Percentiles rank a stretch among this genome's conserved stretches.
phyloP scores from a whole-genome alignment of 2,113 vertebrate species.

The Copsychus sechellarum region DNA sequence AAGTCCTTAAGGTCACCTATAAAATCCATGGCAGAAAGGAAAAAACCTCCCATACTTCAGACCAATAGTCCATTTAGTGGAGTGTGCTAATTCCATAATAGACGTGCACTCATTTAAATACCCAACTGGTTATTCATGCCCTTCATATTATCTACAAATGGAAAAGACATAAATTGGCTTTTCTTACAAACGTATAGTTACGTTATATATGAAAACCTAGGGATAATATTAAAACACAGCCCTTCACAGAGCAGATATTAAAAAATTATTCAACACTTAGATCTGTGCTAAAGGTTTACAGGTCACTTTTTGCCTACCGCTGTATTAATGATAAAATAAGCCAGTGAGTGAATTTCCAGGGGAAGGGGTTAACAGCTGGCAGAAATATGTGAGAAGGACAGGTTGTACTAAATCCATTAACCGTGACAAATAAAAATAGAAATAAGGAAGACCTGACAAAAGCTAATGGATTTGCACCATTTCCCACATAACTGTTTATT shows the following conservation, averaged over 20 bases:
- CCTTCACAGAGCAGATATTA: neutral
- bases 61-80: neutral
- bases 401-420: slow-evolving; percentile 29
- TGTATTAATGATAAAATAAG: neutral
- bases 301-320: neutral
- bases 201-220: neutral
- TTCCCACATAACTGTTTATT: neutral
- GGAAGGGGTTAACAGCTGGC: slow-evolving; percentile 21
- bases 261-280: neutral
- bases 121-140: neutral
- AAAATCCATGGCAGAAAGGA: neutral
- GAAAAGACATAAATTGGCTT: neutral
- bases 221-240: neutral
- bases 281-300: neutral
- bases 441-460: neutral
- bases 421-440: slow-evolving; percentile 27
- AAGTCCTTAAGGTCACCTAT: slow-evolving; percentile 2
- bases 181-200: neutral
- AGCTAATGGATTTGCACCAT: neutral
- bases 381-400: neutral
- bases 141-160: neutral
- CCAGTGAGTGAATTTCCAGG: neutral
- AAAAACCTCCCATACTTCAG: neutral
- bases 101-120: neutral
- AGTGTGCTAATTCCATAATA: neutral